These are phyloP conservation scores for Rhagonycha lutea DNA, from an alignment of 2,888 invertebrate species.

Conservation along the genomic window DNA sequence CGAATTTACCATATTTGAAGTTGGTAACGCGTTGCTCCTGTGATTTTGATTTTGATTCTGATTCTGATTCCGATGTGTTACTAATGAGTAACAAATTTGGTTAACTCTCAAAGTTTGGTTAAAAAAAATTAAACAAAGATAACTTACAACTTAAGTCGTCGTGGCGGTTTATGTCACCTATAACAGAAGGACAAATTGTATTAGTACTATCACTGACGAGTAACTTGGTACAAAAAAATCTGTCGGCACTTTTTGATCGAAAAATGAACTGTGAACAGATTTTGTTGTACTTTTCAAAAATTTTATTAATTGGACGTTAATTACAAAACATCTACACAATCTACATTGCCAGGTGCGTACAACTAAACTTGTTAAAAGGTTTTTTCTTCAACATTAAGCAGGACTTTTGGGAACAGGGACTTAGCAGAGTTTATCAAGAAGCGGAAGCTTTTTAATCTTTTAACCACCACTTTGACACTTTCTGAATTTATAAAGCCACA, in stretches of 20 bases:
- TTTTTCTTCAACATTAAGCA: constrained; percentile 21
- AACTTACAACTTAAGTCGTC: constrained; percentile 79
- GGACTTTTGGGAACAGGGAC: constrained; percentile 13
- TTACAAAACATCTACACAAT: constrained; percentile 7
- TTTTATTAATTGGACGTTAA: neutral
- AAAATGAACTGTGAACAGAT: neutral
- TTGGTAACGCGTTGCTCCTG: constrained; percentile 71
- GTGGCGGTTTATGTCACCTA: constrained; percentile 77
- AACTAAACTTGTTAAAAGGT: constrained; percentile 14
- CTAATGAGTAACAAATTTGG: constrained; percentile 53
- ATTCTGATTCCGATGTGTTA: constrained; percentile 70
- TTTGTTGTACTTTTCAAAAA: neutral
- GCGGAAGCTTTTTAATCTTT: constrained; percentile 26
- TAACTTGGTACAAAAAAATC: neutral
- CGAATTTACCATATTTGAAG: constrained; percentile 73
- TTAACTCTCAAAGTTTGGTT: constrained; percentile 6
- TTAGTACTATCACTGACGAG: neutral
- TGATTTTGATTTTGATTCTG: constrained; percentile 63
- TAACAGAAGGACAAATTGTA: constrained; percentile 48
- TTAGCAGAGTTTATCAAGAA: constrained; percentile 50
- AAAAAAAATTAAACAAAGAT: neutral
- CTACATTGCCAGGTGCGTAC: constrained; percentile 28
- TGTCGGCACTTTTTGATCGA: neutral
- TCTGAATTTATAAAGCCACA: neutral
- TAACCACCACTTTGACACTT: constrained; percentile 7